These are phyloP conservation scores for Leptonema lineaticorne DNA, from an alignment of 1,140 invertebrate species.

Conservation along the genomic window DNA sequence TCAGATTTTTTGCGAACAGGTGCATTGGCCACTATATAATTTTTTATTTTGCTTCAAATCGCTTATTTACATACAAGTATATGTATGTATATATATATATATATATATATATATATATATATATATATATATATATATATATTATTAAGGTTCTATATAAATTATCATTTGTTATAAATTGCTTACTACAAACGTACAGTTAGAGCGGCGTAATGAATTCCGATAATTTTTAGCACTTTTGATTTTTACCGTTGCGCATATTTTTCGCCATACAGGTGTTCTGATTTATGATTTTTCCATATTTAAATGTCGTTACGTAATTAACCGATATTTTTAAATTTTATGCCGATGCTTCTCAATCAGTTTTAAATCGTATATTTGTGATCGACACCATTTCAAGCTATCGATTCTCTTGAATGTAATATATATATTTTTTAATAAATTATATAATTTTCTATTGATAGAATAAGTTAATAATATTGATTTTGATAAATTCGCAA, in stretches of 20 bases:
- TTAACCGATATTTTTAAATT: too few species aligned
- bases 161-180: background rate
- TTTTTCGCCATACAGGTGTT: conserved; percentile 3
- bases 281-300: too few species aligned
- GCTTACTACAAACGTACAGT: background rate
- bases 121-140: background rate
- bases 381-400: too few species aligned
- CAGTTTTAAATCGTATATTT: too few species aligned
- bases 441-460: too few species aligned
- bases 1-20: conserved; percentile 21
- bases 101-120: background rate
- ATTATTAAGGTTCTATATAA: background rate
- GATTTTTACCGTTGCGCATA: conserved; percentile 12
- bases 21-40: conserved; percentile 5
- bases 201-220: background rate
- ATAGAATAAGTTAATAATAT: too few species aligned
- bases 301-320: too few species aligned
- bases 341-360: too few species aligned
- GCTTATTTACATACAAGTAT: too few species aligned
- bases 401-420: too few species aligned
- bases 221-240: background rate
- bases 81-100: background rate
- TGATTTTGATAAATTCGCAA: too few species aligned
- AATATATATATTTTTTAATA: too few species aligned
- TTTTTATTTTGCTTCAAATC: background rate